Conservation (phyloP, 2,888 invertebrate genomes). For the Drosophila koepferae region DNA sequence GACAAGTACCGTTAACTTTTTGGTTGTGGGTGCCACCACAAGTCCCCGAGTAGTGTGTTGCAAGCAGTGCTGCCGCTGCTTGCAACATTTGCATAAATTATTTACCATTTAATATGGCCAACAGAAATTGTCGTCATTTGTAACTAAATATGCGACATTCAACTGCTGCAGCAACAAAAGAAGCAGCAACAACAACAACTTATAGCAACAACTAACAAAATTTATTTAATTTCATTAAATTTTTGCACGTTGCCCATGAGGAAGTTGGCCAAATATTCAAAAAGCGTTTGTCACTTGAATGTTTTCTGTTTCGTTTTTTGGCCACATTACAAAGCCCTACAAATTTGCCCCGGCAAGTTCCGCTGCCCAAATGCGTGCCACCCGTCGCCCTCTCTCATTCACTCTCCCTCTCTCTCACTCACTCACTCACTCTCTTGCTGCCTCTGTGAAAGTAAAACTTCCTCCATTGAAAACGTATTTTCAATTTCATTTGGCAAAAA, state of each 20-base stretch:
- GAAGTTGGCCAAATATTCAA: conserved; percentile 58
- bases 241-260: conserved; percentile 74
- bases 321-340: conserved; percentile 54
- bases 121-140: conserved; percentile 76
- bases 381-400: not conserved
- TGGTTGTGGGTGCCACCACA: conserved; percentile 31
- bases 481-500: conserved; percentile 64
- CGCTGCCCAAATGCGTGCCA: conserved; percentile 18
- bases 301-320: conserved; percentile 20
- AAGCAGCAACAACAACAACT: conserved; percentile 18
- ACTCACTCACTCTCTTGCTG: not conserved
- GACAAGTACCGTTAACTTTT: conserved; percentile 51
- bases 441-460: conserved; percentile 70
- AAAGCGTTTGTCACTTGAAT: conserved; percentile 64
- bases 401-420: not conserved
- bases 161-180: conserved; percentile 36
- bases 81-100: conserved; percentile 80
- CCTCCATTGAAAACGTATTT: conserved; percentile 53
- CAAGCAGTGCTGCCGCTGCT: conserved; percentile 63
- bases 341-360: conserved; percentile 41
- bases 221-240: conserved; percentile 80
- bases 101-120: conserved; percentile 77
- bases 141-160: conserved; percentile 73
- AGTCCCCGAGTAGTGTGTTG: conserved; percentile 12
- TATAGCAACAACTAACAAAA: conserved; percentile 42